These are phyloP conservation scores for Protomyctophum bolini DNA, from an alignment of 2,113 vertebrate genomes.

Conservation along the genomic window DNA sequence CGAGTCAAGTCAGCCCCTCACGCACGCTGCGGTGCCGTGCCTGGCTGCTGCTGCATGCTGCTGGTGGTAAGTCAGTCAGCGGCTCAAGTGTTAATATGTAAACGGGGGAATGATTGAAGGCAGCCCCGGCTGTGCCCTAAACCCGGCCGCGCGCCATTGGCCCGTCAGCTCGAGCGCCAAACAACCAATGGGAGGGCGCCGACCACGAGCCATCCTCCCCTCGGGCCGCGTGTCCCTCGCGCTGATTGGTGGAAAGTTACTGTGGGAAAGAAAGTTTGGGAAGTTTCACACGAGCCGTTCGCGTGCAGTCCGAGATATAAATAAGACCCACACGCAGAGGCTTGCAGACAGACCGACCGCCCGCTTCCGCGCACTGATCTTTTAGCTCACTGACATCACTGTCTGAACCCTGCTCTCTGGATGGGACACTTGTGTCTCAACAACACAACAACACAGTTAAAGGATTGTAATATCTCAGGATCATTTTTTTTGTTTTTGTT, in stretches of 20 bases:
- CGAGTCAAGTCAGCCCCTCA: constrained; percentile 12
- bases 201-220: constrained; percentile 91
- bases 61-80: constrained; percentile 58
- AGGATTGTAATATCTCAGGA: constrained; percentile 54
- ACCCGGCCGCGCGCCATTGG: constrained; percentile 88
- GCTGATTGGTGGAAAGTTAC: constrained; percentile 96
- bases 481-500: constrained; percentile 42
- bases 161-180: constrained; percentile 82
- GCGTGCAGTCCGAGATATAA: constrained; percentile 95
- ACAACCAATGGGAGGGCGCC: constrained; percentile 92
- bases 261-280: constrained; percentile 99
- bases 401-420: constrained; percentile 13
- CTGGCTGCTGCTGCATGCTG: no score
- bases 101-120: constrained; percentile 82
- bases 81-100: constrained; percentile 81
- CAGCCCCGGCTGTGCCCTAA: constrained; percentile 83
- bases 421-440: constrained; percentile 33
- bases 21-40: constrained; percentile 13
- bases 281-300: constrained; percentile 99
- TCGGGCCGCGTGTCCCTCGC: constrained; percentile 89
- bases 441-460: constrained; percentile 5
- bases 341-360: constrained; percentile 74
- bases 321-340: constrained; percentile 86
- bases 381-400: constrained; percentile 19
- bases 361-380: constrained; percentile 53